A percentile compares a stretch with the other conserved stretches of the same genome.
Conservation (phyloP, 2,888 invertebrate genomes). For the Pediacus dermestoides region DNA sequence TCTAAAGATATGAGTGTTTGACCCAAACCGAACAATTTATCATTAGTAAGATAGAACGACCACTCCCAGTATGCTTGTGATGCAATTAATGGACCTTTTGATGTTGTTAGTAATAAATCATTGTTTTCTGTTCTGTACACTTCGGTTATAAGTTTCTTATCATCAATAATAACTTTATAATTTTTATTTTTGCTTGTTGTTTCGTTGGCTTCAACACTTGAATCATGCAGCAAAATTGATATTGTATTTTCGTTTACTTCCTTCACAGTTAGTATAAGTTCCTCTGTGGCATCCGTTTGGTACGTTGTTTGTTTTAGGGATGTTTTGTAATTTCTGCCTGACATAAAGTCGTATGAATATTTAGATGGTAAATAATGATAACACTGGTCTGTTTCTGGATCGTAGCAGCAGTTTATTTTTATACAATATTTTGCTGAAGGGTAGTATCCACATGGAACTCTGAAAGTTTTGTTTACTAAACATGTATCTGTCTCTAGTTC, state of each 20-base stretch:
- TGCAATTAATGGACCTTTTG: conserved; percentile 58
- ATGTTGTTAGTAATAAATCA: conserved; percentile 53
- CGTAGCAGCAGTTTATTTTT: conserved; percentile 39
- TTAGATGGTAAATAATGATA: conserved; percentile 44
- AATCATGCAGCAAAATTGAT: conserved; percentile 28
- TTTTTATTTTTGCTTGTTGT: conserved; percentile 19
- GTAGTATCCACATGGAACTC: conserved; percentile 40
- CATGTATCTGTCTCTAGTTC: conserved; percentile 30
- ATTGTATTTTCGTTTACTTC: conserved; percentile 29
- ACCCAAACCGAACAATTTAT: conserved; percentile 57
- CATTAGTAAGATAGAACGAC: conserved; percentile 54
- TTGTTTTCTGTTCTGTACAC: conserved; percentile 25
- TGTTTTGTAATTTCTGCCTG: conserved; percentile 13
- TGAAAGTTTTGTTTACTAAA: conserved; percentile 33
- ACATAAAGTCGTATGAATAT: conserved; percentile 35
- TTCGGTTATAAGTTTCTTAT: conserved; percentile 32
- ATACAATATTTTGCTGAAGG: conserved; percentile 33
- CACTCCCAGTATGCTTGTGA: conserved; percentile 61
- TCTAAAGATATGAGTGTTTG: conserved; percentile 48
- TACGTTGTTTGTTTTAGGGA: conserved; percentile 28
- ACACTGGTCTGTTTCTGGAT: conserved; percentile 34
- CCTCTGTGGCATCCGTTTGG: conserved; percentile 18
- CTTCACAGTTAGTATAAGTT: conserved; percentile 29
- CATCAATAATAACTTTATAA: conserved; percentile 20
- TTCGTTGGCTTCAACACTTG: conserved; percentile 11